Evolutionary conservation across 2,797 vertebrate species (phyloP).

Genomic region (Cercopithecus mitis): DNA sequence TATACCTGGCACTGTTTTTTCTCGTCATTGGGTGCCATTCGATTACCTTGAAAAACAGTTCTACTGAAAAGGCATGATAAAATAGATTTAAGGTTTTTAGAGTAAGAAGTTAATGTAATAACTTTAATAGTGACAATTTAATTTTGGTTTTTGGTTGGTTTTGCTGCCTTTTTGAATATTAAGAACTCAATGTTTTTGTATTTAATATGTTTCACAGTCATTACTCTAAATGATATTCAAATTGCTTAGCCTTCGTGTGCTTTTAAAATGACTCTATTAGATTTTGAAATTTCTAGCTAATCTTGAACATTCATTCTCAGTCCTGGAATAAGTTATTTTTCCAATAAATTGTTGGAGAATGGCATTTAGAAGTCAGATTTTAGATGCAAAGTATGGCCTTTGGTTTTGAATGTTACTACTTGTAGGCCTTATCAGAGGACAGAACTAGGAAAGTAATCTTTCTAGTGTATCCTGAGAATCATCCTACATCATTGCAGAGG

Average conservation of each 20-base stretch:
- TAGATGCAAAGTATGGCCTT: neutral
- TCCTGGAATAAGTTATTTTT: neutral
- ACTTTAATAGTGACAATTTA: neutral
- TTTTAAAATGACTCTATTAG: neutral
- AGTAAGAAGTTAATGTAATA: neutral
- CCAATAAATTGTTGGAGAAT: neutral
- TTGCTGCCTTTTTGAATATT: neutral
- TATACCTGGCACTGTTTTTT: neutral
- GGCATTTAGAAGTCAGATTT: neutral
- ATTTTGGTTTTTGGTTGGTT: neutral
- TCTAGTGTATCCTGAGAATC: neutral
- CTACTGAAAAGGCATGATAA: neutral
- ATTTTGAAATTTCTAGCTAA: neutral
- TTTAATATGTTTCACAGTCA: neutral
- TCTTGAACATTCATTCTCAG: neutral
- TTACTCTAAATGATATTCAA: neutral
- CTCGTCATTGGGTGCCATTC: neutral
- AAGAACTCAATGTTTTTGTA: neutral
- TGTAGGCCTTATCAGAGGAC: neutral
- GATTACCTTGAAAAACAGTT: neutral
- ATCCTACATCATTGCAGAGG: neutral
- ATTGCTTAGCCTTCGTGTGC: neutral
- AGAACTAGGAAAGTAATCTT: neutral
- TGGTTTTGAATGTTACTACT: neutral
- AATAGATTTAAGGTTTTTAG: neutral